phyloP scores from a whole-genome alignment of 2,797 vertebrate species.

The Labeo calbasu region DNA sequence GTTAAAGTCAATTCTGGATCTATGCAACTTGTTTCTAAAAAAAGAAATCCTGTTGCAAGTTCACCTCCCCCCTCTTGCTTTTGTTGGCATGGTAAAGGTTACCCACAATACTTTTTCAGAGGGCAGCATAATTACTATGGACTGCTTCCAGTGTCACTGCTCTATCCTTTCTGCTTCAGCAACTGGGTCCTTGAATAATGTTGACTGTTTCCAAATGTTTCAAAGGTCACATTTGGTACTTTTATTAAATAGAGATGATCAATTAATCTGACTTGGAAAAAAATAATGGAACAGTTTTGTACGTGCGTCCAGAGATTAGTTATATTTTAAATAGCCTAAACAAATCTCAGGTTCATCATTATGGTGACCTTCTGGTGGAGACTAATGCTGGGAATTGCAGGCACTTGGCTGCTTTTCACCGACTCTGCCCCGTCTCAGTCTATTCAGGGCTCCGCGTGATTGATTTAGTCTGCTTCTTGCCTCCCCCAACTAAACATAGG shows the following conservation, averaged over 20 bases:
- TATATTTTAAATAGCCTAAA: constrained; percentile 28
- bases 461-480: constrained; percentile 65
- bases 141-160: constrained; percentile 45
- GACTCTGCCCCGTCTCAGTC: constrained; percentile 28
- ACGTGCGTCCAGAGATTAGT: neutral
- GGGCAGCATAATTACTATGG: constrained; percentile 48
- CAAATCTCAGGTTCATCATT: constrained; percentile 22
- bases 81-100: constrained; percentile 52
- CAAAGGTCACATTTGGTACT: neutral
- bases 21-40: constrained; percentile 6
- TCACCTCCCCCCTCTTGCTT: constrained; percentile 52
- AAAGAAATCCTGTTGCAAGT: constrained; percentile 35
- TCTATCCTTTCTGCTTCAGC: constrained; percentile 48
- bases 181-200: neutral
- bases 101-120: constrained; percentile 43
- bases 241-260: constrained; percentile 1
- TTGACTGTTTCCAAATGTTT: neutral
- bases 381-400: constrained; percentile 43
- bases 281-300: neutral
- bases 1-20: neutral
- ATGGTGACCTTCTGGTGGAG: constrained; percentile 34
- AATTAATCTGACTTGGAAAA: neutral
- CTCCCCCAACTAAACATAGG: constrained; percentile 64
- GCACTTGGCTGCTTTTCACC: constrained; percentile 33
- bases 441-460: constrained; percentile 54